phyloP scores from a whole-genome alignment of 2,888 invertebrate species.

The Scrobipalpa costella region DNA sequence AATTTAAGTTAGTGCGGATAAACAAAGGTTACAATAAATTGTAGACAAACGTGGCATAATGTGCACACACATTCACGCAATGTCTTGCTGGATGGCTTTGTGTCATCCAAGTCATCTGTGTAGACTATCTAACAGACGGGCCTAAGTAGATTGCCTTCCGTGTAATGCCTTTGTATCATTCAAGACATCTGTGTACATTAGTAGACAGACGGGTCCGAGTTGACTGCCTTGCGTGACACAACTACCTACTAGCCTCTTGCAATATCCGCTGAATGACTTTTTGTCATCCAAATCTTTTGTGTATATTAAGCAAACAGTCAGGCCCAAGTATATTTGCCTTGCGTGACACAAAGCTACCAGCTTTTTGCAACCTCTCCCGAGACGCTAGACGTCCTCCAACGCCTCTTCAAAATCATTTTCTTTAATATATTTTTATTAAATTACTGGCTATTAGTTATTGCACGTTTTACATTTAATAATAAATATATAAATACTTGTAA shows the following conservation, averaged over 20 bases:
- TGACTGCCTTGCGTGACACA: neutral
- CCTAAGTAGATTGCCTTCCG: too few species aligned
- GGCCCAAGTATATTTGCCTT: neutral
- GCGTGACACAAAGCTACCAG: constrained; percentile 15
- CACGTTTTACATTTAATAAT: constrained; percentile 81
- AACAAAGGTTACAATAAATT: constrained; percentile 76
- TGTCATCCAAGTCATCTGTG: constrained; percentile 10
- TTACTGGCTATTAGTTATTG: constrained; percentile 81
- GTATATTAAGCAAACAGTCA: too few species aligned
- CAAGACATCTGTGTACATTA: neutral
- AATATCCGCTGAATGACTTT: too few species aligned
- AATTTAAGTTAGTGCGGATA: constrained; percentile 53
- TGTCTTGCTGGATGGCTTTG: neutral
- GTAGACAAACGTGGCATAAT: constrained; percentile 57
- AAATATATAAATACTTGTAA: constrained; percentile 82
- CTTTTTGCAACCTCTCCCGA: constrained; percentile 37
- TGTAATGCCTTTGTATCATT: neutral
- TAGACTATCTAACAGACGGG: too few species aligned
- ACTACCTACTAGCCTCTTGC: neutral
- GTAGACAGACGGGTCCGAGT: neutral
- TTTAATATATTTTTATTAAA: constrained; percentile 78
- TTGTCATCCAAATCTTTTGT: too few species aligned
- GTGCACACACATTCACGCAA: constrained; percentile 30
- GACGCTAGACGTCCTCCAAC: constrained; percentile 55
- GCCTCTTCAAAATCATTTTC: constrained; percentile 72